Conservation (phyloP, 2,113 vertebrate species). For the Canis aureus region DNA sequence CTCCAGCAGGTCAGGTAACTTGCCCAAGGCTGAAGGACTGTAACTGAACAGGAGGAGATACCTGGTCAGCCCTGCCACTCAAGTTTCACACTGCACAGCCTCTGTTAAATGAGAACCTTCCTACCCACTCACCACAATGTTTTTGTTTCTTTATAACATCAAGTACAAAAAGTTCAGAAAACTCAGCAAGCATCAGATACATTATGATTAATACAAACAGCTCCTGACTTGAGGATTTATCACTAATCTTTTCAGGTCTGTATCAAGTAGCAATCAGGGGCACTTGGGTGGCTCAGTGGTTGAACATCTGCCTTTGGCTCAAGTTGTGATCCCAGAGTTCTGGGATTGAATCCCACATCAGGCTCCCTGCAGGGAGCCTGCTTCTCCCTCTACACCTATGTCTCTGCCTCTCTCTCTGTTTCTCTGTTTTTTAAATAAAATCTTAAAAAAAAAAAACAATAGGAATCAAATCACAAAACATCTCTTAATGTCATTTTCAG, state of each 20-base stretch:
- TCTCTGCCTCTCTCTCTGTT: no score
- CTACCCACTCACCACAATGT: fast-evolving
- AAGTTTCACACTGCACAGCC: fast-evolving
- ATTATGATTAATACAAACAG: background rate
- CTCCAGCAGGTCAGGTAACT: background rate
- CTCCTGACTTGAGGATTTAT: background rate
- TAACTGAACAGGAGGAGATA: background rate
- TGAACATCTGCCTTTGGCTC: no score
- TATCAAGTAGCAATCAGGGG: background rate
- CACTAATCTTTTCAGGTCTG: background rate
- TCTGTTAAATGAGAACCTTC: background rate
- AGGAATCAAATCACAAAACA: background rate
- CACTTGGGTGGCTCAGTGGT: no score
- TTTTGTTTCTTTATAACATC: background rate
- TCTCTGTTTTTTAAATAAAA: no score
- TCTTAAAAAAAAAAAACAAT: background rate
- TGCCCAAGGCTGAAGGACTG: background rate
- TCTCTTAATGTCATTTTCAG: background rate
- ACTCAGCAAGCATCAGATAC: background rate
- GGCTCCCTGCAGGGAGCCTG: no score
- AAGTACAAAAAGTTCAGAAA: background rate
- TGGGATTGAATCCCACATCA: no score
- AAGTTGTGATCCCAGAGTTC: no score
- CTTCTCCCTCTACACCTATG: no score
- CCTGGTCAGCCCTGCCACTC: no score